Base-by-base conservation (phyloP, 2,113 vertebrate species). In the Datnioides undecimradiatus region DNA sequence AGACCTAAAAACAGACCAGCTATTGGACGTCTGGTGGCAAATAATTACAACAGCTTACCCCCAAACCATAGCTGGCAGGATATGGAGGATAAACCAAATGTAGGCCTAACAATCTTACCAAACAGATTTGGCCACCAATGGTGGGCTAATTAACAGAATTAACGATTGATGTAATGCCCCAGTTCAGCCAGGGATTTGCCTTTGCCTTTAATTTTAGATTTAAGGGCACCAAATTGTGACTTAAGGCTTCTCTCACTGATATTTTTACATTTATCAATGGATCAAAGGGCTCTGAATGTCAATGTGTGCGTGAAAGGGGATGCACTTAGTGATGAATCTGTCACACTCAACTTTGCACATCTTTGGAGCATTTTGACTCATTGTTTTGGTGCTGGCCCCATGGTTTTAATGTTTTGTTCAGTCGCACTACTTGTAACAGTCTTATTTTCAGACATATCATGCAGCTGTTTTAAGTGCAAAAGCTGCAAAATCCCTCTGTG, bases 11-110 rank as follows among this genome's bases (percentile, higher is more conserved):
- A 52, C 63, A 64, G 41, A 80, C 23, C 40, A 62, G 41, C 62
- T 73, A 33, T 58, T 75, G 34, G 16, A 31, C 58, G 54, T 64
- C 62, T 49, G 52, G 59, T 62, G 52, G 46, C 23, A 36, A n/a
- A 29, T 54, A 76, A 52, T 87, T 36, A 45, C 55, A 40, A n/a
- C 27, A 68, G 36, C 16, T 83, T 77, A 68, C 48, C 43, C 16
- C 49, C 12, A 71, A 72, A 63, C 54, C 16, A 45, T 41, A 76
- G 21, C 63, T 62, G 49, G 60, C 51, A 73, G 21, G 52, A 33
- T 21, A 31, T 43, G 27, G 58, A 65, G 52, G 62, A 25, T 29
- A 66, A 82, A 67, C 38, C 40, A 83, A 63, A 62, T 49, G n/a
- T 54, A 54, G 65, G 49, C 8, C 29, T 66, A 45, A 82, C 54